Evolutionary conservation across 2,797 vertebrate genomes (phyloP), one percentile per base, ranked within the genome.

Genomic region (Delichon dasypus): DNA sequence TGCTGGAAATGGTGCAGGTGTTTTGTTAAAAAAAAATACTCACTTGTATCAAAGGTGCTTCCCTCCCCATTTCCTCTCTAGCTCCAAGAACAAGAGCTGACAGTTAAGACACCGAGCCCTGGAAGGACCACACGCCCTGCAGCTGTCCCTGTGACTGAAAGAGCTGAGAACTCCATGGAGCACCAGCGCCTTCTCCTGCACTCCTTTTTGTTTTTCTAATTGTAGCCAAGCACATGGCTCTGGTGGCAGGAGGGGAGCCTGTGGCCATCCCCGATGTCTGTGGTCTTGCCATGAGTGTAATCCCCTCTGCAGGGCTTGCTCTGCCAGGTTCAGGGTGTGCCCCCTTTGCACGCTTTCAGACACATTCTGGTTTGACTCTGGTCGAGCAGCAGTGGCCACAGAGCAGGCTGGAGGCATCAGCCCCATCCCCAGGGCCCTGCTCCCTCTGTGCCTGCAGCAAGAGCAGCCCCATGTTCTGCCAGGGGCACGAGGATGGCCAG

Each of bases 51-150:
- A 3, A 70, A 79, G 36, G n/a, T 25, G 3, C 44, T 55, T 17
- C 17, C 4, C 3, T 13, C 4, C 4, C 5, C 1, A 0, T 65
- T 66, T 62, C 34, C 38, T 36, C 67, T 65, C 38, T 1, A 11
- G 14, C 38, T 70, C 55, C n/a, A 34, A n/a, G 65, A 89, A 36
- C 0, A 0, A 50, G 40, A 76, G 40, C 68, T 1, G 1, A 38
- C 6, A 26, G 11, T 11, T 57, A 17, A 42, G 42, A 13, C 18
- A 53, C 32, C 0, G 0, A 34, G 67, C 30, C 18, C 88, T 48
- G 50, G 45, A 14, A 75, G 42, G 34, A 44, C 61, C 1, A 1
- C 3, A 0, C 2, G 6, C 9, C 60, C 34, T 1, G 0, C 53
- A 45, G 60, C 72, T 72, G 50, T 60, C 10, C 34, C 45, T 75